Conservation (phyloP, 2,888 invertebrate genomes). For the Tipula confusa region DNA sequence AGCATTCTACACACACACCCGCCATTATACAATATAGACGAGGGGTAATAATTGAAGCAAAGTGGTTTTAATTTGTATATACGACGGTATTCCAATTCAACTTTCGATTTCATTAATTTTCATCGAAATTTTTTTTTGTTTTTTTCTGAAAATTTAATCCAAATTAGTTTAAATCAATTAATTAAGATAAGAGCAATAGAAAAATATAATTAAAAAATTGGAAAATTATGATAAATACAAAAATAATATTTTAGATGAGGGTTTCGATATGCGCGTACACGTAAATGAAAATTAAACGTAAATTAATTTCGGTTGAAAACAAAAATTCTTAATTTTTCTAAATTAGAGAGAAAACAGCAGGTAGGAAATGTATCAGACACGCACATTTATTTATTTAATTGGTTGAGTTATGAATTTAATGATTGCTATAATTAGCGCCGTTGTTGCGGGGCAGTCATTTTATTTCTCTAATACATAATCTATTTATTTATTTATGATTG, state of each 20-base stretch:
- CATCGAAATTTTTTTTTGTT: neutral
- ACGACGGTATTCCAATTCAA: neutral
- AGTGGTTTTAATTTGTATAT: conserved; percentile 13
- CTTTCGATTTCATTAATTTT: neutral
- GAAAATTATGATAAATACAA: neutral
- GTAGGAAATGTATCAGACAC: neutral
- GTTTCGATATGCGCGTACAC: too few species aligned
- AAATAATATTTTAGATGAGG: neutral
- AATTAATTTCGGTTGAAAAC: neutral
- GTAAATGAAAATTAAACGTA: neutral
- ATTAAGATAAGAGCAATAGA: neutral
- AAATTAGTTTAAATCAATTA: conserved; percentile 20
- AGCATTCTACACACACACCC: neutral
- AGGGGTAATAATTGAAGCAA: conserved; percentile 12
- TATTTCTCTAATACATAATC: too few species aligned
- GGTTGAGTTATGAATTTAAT: neutral
- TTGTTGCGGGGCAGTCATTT: too few species aligned
- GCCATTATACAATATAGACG: neutral
- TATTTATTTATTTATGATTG: too few species aligned
- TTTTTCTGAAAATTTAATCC: neutral
- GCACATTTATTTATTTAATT: neutral
- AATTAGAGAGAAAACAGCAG: neutral
- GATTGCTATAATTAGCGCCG: too few species aligned
- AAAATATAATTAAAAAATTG: neutral
- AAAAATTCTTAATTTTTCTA: neutral